These are phyloP conservation scores for Caenorhabditis briggsae DNA, from an alignment of 1,140 invertebrate species.

Conservation along the genomic window DNA sequence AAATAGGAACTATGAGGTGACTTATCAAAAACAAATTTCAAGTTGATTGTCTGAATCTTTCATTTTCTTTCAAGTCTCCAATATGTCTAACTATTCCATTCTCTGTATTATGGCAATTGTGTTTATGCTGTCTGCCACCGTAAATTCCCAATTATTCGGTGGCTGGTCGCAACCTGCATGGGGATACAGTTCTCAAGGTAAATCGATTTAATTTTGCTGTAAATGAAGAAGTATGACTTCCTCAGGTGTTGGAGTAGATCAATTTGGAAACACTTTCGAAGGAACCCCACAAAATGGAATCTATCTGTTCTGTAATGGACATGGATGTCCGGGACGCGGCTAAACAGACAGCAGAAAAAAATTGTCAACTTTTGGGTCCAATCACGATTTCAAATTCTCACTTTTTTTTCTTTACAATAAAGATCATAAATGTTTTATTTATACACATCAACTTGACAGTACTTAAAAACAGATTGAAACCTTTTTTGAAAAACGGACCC, in stretches of 20 bases:
- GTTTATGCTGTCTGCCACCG: slow-evolving; percentile 3
- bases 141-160: slow-evolving; percentile 19
- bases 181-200: slow-evolving; percentile 42
- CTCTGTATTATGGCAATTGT: slow-evolving; percentile 36
- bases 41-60: slow-evolving; percentile 12
- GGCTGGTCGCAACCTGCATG: slow-evolving; percentile 41
- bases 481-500: no score
- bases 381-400: no score
- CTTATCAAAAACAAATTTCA: slow-evolving; percentile 28
- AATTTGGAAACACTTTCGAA: slow-evolving; percentile 40
- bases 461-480: no score
- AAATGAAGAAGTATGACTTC: no score
- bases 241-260: slow-evolving; percentile 31
- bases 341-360: not conserved
- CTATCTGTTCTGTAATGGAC: slow-evolving; percentile 52
- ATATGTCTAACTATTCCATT: slow-evolving; percentile 33
- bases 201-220: not conserved
- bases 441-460: no score
- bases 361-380: not conserved
- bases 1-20: not conserved
- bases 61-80: not conserved
- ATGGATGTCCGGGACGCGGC: slow-evolving; percentile 38
- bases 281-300: slow-evolving; percentile 53
- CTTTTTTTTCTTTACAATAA: no score
- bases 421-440: no score